Evolutionary conservation across 2,113 vertebrate species (phyloP).

Genomic region (Carassius carassius): DNA sequence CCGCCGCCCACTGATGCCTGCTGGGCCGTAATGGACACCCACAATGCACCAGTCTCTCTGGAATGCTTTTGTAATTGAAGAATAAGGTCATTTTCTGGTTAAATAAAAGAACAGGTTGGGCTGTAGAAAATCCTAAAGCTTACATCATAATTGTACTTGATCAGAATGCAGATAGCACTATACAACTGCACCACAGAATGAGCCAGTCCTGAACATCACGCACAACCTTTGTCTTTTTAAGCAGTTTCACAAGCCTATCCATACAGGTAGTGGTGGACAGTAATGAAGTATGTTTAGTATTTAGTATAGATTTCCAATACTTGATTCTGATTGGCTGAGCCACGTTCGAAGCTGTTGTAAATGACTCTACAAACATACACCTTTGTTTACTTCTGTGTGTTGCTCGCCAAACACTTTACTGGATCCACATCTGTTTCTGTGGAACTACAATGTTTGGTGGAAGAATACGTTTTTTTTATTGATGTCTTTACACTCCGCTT

Average conservation of each 20-base stretch:
- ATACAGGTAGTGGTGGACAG: no score
- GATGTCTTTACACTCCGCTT: no score
- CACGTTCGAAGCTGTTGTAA: no score
- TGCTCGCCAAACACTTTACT: no score
- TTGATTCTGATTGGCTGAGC: no score
- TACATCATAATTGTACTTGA: constrained; percentile 8
- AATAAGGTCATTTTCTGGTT: not conserved
- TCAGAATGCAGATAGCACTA: not conserved
- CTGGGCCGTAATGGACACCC: constrained; percentile 17
- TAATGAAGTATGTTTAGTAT: no score
- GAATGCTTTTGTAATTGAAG: constrained; percentile 3
- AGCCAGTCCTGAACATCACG: not conserved
- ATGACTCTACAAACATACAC: no score
- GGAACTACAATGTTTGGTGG: no score
- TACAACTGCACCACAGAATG: not conserved
- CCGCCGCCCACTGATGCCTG: constrained; percentile 14
- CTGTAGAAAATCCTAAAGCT: not conserved
- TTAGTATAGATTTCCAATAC: no score
- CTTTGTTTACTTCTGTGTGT: no score
- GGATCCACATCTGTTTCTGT: no score
- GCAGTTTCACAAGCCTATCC: not conserved
- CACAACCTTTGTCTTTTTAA: not conserved
- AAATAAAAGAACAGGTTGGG: not conserved
- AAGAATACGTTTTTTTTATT: no score
- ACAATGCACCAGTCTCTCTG: constrained; percentile 4